Evolutionary conservation across 2,797 vertebrate species (phyloP), one percentile per base, ranked within the genome.

Genomic region (Lutjanus campechanus): DNA sequence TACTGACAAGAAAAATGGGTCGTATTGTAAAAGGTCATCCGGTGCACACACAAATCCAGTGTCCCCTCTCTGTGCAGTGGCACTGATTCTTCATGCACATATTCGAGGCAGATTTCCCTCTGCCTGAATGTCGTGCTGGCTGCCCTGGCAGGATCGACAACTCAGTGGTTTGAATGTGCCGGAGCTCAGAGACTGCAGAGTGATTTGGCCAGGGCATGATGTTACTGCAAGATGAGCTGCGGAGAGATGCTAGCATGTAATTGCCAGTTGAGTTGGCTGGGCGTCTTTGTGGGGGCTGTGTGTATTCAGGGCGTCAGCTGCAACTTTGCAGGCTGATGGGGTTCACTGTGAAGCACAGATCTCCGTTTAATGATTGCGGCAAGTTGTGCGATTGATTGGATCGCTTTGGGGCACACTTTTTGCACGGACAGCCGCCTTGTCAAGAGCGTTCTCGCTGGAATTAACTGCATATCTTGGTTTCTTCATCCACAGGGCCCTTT

Each of bases 361-460:
- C 89, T 92, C 61, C 16, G 8, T 89, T 92, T 92, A 90, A 94
- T 91, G 93, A 94, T 89, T 62, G 77, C 83, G 20, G 78, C 71
- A 53, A 84, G 85, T 87, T 82, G 82, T 49, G 60, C 54, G 59
- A 89, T 93, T 91, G 89, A 93, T 92, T 85, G 83, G 70, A 92
- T 91, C 0, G 93, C 93, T 92, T 69, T 83, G 79, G 92, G 94
- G 89, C 84, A 85, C 70, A 44, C 80, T 91, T 92, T 91, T 73
- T 89, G 82, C 85, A 85, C 59, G 74, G 87, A 73, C 86, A 80
- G 87, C 84, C 85, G 83, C 51, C 86, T 87, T 82, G 86, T 89
- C 86, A 87, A 51, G 69, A 81, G 75, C 20, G 66, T 69, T 91
- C 84, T 86, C 13, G 8, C 85, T 78, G 69, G 81, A 88, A 83